These are phyloP conservation scores for Mormyrus lacerda DNA, from an alignment of 2,113 vertebrate genomes.

Conservation along the genomic window DNA sequence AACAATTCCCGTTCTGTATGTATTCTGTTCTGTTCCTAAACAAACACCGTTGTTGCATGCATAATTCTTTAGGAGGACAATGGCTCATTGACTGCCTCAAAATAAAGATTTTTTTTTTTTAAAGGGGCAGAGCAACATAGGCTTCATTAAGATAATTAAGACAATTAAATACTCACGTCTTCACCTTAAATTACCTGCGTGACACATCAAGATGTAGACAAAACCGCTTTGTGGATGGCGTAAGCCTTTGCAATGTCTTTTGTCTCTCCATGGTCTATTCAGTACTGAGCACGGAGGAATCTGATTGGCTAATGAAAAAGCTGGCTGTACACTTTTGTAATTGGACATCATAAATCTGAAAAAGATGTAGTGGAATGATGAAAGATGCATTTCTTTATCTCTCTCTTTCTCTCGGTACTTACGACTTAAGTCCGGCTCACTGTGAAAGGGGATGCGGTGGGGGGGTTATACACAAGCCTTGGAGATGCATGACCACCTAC, in stretches of 20 bases:
- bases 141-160: conserved; percentile 65
- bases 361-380: conserved; percentile 67
- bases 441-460: conserved; percentile 76
- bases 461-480: conserved; percentile 65
- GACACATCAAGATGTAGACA: conserved; percentile 28
- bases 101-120: conserved; percentile 30
- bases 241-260: conserved; percentile 50
- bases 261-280: conserved; percentile 56
- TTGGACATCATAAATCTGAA: conserved; percentile 82
- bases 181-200: conserved; percentile 57
- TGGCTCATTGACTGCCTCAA: conserved; percentile 43
- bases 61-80: conserved; percentile 31
- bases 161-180: conserved; percentile 58
- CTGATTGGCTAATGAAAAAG: conserved; percentile 77
- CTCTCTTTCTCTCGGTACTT: conserved; percentile 48
- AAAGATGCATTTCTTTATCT: conserved; percentile 63
- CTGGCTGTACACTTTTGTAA: conserved; percentile 66
- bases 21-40: not conserved
- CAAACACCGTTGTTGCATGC: not conserved
- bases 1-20: not conserved
- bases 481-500: conserved; percentile 63
- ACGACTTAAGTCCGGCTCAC: conserved; percentile 75
- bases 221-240: conserved; percentile 47
- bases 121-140: conserved; percentile 33
- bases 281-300: conserved; percentile 66